Conservation (phyloP, 2,113 vertebrate species). For the Excalfactoria chinensis region DNA sequence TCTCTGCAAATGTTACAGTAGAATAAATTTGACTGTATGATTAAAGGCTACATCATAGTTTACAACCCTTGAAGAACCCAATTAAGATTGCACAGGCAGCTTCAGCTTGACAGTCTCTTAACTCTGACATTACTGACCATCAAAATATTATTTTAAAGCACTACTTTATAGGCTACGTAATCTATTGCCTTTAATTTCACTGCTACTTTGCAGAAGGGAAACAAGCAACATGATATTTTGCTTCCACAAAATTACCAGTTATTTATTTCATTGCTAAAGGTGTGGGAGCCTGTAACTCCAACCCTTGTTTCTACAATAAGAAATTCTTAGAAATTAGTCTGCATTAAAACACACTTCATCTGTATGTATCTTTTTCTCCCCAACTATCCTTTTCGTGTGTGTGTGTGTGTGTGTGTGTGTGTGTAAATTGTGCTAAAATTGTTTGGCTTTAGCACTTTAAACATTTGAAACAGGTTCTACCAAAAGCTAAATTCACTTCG, state of each 20-base stretch:
- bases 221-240: neutral
- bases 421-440: neutral
- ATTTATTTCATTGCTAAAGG: neutral
- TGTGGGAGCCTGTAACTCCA: neutral
- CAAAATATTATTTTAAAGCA: neutral
- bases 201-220: neutral
- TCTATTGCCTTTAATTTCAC: neutral
- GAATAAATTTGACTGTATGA: neutral
- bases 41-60: neutral
- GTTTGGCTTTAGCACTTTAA: neutral
- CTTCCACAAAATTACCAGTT: neutral
- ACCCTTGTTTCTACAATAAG: neutral
- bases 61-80: neutral
- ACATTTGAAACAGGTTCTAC: neutral
- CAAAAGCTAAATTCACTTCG: neutral
- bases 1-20: neutral
- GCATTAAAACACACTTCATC: neutral
- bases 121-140: neutral
- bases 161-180: neutral
- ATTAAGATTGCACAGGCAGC: neutral
- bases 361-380: neutral
- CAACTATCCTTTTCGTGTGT: neutral
- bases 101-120: neutral
- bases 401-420: neutral
- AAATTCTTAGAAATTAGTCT: neutral